A percentile compares a stretch with the other conserved stretches of the same genome.
phyloP scores from a whole-genome alignment of 2,113 vertebrate species.

The Melanostigma gelatinosum region DNA sequence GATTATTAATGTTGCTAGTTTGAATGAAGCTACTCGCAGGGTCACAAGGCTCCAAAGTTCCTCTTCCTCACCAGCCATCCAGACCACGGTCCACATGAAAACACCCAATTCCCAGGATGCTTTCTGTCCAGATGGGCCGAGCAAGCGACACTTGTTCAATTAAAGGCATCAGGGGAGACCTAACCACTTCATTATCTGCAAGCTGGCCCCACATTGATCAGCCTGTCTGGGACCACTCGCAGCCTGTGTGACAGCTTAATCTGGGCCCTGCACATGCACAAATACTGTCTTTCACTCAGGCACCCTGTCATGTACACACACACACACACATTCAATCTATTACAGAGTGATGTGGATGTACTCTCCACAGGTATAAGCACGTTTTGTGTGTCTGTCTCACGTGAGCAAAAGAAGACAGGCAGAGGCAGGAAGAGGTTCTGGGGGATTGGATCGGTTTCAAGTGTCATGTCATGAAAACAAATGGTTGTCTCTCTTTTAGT shows the following conservation, averaged over 20 bases:
- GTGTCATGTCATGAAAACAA: conserved; percentile 44
- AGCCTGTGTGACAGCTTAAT: conserved; percentile 65
- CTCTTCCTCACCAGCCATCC: conserved; percentile 32
- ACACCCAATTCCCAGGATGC: conserved; percentile 64
- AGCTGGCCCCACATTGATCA: conserved; percentile 74
- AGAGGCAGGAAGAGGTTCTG: conserved; percentile 1
- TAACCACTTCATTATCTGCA: conserved; percentile 72
- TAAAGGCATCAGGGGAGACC: conserved; percentile 68
- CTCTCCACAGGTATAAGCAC: conserved; percentile 22
- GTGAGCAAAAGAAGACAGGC: conserved; percentile 20
- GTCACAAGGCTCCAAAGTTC: conserved; percentile 7
- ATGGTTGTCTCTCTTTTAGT: conserved; percentile 23
- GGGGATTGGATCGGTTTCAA: conserved; percentile 29
- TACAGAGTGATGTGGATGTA: conserved; percentile 9
- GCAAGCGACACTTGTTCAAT: conserved; percentile 70
- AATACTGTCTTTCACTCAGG: not conserved
- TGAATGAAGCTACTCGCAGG: not conserved
- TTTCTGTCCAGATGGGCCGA: conserved; percentile 59
- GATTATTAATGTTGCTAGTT: conserved; percentile 4
- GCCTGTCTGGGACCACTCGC: conserved; percentile 53
- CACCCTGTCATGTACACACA: not conserved
- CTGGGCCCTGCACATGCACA: conserved; percentile 42
- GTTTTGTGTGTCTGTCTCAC: conserved; percentile 22
- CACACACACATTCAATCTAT: conserved; percentile 9
- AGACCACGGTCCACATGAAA: conserved; percentile 36